phyloP scores from a whole-genome alignment of 2,888 invertebrate species.

The Emmelina monodactyla region DNA sequence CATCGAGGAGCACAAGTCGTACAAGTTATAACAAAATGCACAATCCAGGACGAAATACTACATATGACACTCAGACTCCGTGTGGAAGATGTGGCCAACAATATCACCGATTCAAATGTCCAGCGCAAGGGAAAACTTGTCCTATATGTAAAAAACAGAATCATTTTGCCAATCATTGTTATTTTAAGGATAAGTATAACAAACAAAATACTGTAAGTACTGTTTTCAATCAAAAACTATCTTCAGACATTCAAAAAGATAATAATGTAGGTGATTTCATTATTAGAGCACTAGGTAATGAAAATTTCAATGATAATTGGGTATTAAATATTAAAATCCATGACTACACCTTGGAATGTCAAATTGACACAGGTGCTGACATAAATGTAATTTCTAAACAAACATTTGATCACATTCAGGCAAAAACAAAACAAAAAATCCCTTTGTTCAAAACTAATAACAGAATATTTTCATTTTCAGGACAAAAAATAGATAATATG shows the following conservation, averaged over 20 bases:
- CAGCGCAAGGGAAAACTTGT: background rate
- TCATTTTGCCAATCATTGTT: background rate
- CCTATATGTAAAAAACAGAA: background rate
- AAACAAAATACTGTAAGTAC: background rate
- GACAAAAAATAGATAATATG: background rate
- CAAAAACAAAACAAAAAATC: background rate
- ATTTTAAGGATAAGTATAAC: background rate
- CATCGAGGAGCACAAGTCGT: background rate
- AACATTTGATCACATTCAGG: background rate
- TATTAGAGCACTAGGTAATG: background rate
- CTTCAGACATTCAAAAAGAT: background rate
- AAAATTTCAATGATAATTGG: background rate
- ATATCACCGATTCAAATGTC: background rate
- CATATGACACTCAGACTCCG: background rate
- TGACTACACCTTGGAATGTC: background rate
- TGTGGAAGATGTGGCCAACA: background rate
- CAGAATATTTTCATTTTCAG: background rate
- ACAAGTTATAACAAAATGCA: background rate
- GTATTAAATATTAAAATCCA: background rate
- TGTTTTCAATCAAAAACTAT: background rate
- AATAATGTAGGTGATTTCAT: background rate
- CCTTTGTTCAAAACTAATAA: background rate
- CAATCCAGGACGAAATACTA: background rate
- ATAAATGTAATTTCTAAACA: background rate
- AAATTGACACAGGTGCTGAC: constrained; percentile 2